Percentiles rank a stretch among this genome's conserved stretches.
Evolutionary conservation across 2,113 vertebrate species (phyloP).

Genomic region (Pantherophis guttatus): DNA sequence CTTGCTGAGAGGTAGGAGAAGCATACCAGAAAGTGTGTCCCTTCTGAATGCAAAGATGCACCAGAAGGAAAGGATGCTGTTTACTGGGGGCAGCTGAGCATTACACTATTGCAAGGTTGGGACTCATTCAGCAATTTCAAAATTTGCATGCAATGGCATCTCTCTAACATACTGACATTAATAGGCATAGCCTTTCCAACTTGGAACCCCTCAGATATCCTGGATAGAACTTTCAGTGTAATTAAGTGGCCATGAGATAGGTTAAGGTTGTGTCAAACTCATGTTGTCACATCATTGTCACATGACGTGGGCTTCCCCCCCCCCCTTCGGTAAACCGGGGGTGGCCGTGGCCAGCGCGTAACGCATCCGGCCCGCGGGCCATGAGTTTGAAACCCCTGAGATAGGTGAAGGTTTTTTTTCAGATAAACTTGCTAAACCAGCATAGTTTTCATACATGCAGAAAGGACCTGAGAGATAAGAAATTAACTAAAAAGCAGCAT

Average conservation of each 20-base stretch:
- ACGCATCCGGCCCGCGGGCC: no score
- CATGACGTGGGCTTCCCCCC: no score
- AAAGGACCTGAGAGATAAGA: neutral
- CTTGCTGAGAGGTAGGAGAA: neutral
- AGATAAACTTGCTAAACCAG: neutral
- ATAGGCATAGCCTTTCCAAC: neutral
- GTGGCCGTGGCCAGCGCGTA: no score
- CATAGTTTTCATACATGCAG: neutral
- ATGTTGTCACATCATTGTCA: no score
- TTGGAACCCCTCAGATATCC: neutral
- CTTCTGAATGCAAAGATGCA: neutral
- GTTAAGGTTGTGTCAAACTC: no score
- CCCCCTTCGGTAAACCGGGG: no score
- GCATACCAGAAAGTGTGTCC: neutral
- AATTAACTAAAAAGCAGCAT: neutral
- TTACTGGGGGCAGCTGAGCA: neutral
- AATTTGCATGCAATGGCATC: neutral
- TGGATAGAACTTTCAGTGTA: neutral
- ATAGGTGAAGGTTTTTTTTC: neutral
- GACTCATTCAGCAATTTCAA: neutral
- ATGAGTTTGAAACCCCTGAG: neutral
- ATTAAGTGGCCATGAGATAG: neutral
- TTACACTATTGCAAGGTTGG: neutral
- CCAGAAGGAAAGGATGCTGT: neutral
- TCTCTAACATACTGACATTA: neutral